Evolutionary conservation across 2,797 vertebrate genomes (phyloP), one percentile per base, ranked within the genome.

Genomic region (Parauchenoglanis punctatus): DNA sequence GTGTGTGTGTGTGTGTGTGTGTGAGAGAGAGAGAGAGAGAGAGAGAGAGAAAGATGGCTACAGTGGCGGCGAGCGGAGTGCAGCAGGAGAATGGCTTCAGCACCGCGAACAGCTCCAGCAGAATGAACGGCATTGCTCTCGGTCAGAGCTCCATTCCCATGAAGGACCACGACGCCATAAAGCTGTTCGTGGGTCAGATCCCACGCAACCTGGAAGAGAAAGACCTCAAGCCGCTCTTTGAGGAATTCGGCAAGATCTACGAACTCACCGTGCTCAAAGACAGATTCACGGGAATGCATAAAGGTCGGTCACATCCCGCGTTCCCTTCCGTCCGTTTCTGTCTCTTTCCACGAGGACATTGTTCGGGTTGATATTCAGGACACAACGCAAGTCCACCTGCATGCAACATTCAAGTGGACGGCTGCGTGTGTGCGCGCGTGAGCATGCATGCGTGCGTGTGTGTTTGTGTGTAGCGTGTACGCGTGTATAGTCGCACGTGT

Each of bases 91-190:
- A 97, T 95, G 95, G 96, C 93, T 97, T 97, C 96, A 97, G 96
- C 96, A 97, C 97, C 96, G 95, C 96, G 96, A 96, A 96, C 96
- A 97, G 97, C 97, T 94, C 94, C 95, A 95, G 94, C 94, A 96
- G 96, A 94, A 97, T 98, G 96, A 98, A 97, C 97, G 97, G 97
- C 93, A 96, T 97, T 91, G 96, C 93, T 94, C 93, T 94, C 94
- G 94, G 96, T 91, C 96, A 96, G 91, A 96, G 95, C 96, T 95
- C 97, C 95, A 97, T 97, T 95, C 98, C 98, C 93, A 98, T 99
- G 97, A 99, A 99, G 96, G 98, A 99, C 96, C 98, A 98, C 96
- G 98, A 99, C 97, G 98, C 98, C 97, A 99, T 99, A 97, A 99
- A 99, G 97, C 98, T 99, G 90, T 99, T 99, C 96, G 97, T 99